Conservation (phyloP, 2,113 vertebrate genomes). For the Ornithorhynchus anatinus region DNA sequence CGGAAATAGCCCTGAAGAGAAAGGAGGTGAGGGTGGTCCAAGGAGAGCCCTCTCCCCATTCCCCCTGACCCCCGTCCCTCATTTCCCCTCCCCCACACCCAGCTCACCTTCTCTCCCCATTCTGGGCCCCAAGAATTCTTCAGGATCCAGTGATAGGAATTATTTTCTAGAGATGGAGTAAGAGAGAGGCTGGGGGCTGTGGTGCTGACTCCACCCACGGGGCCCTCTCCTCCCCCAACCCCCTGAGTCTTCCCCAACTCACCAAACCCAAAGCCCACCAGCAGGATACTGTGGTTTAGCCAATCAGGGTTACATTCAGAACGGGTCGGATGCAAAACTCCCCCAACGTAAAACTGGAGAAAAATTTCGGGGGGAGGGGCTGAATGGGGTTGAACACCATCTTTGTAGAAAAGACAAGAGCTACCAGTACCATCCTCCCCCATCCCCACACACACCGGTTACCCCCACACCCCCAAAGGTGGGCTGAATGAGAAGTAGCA, state of each 20-base stretch:
- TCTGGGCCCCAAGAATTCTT: too few species aligned
- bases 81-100: too few species aligned
- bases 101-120: too few species aligned
- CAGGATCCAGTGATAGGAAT: too few species aligned
- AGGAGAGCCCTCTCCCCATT: too few species aligned
- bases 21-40: too few species aligned
- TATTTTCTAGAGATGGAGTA: neutral
- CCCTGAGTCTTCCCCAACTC: too few species aligned
- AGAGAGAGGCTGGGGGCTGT: too few species aligned
- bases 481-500: too few species aligned
- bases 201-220: neutral
- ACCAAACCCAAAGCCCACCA: constrained; percentile 14
- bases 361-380: neutral
- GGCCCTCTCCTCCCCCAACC: too few species aligned
- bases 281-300: neutral
- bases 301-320: neutral
- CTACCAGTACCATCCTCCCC: neutral
- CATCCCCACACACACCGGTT: neutral
- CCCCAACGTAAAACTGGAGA: neutral
- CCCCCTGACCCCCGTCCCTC: too few species aligned
- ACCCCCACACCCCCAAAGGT: neutral
- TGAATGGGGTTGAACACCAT: neutral
- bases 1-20: constrained; percentile 13
- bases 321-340: neutral
- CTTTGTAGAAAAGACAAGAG: neutral